Base-by-base conservation (phyloP, 2,113 vertebrate genomes). In the Pseudorasbora parva region DNA sequence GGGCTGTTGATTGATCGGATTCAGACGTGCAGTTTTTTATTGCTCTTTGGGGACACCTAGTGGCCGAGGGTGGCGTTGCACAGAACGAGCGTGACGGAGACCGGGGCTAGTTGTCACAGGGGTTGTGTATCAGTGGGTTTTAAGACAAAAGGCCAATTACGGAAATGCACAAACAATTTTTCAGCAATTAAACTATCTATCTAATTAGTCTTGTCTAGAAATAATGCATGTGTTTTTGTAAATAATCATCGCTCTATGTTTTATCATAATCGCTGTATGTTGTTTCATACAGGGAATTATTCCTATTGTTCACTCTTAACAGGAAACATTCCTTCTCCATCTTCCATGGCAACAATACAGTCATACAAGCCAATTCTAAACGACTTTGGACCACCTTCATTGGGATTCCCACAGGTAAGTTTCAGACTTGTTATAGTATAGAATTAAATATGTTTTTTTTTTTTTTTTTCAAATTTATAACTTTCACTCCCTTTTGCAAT, bases 321-420 rank as follows among this genome's bases (percentile, higher is more conserved):
- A 88, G 96, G 96, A 86, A 96, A 91, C 2, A 92, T 97, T 86
- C 96, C 96, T 83, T 97, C 97, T 77, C 93, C 97, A 9, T 96
- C 97, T 57, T 96, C 96, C 71, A 95, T 99, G 95, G 97, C 96
- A 11, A 94, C 96, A 0, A 92, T 97, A 3, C 97, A 98, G 25
- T 94, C 95, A 17, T 99, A 98, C 86, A 94, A 97, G 64, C 98
- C 98, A 21, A 94, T 99, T 45, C 92, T 98, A 87, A 99, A 97
- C 6, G 98, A 99, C 92, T 99, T 97, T 0, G 98, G 97, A 77
- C 97, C 97, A 15, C 98, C 98, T 0, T 99, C 98, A 71, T 92
- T 99, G 88, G 98, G 98, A 88, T 99, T 99, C 41, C 95, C 96
- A 78, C 97, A 98, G 94, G 97, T 97, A 92, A 80, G 51, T 45